These are phyloP conservation scores for Apteryx mantelli DNA, from an alignment of 2,113 vertebrate species.

Conservation along the genomic window DNA sequence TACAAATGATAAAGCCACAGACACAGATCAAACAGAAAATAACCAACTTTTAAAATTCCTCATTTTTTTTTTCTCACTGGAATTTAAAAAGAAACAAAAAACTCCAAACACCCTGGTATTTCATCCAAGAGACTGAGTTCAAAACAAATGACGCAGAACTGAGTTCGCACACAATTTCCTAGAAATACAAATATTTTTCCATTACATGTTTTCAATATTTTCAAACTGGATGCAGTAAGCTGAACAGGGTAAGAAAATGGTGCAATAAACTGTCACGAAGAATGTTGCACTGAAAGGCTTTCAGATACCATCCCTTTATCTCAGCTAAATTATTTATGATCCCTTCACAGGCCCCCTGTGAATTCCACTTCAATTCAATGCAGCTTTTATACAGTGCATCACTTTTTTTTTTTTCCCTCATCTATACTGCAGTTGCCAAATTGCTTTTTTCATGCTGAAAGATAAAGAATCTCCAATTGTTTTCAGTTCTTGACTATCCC, in stretches of 20 bases:
- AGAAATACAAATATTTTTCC: not conserved
- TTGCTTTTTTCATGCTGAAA: not conserved
- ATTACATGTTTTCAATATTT: not conserved
- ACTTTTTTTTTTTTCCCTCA: no score
- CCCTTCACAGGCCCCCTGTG: not conserved
- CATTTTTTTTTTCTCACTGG: not conserved
- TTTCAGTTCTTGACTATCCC: not conserved
- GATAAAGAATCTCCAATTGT: not conserved
- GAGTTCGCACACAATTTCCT: not conserved
- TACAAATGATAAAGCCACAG: not conserved
- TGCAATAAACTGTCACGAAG: not conserved
- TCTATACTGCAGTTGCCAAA: not conserved
- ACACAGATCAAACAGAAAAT: not conserved
- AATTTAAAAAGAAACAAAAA: not conserved
- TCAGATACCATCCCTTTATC: fast-evolving
- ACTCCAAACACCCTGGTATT: not conserved
- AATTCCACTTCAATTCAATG: no score
- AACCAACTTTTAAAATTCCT: not conserved
- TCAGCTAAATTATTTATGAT: no score
- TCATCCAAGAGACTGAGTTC: not conserved
- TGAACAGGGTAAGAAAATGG: not conserved
- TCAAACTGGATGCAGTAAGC: not conserved
- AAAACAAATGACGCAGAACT: not conserved
- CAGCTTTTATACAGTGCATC: fast-evolving
- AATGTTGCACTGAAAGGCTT: not conserved